Conservation (phyloP, 2,113 vertebrate genomes). For the Hyperoodon ampullatus region DNA sequence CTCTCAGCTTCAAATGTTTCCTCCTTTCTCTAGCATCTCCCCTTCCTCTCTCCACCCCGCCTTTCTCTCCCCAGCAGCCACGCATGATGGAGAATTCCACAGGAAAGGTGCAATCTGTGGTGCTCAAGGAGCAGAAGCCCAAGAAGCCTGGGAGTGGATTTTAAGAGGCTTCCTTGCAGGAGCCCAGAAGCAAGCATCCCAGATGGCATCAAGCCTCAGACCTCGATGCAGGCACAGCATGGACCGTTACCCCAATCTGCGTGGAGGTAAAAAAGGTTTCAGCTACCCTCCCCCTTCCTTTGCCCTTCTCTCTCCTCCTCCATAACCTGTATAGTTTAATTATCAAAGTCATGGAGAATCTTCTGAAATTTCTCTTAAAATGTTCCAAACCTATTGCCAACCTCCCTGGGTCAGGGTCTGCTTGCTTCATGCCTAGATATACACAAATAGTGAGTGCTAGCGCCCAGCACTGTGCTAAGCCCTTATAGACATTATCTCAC, state of each 20-base stretch:
- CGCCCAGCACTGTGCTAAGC: neutral
- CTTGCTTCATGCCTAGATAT: neutral
- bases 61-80: neutral
- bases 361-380: neutral
- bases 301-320: neutral
- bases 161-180: neutral
- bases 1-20: neutral
- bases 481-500: too few species aligned
- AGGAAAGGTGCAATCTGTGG: neutral
- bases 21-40: neutral
- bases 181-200: neutral
- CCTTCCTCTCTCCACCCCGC: neutral
- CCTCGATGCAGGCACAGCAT: fast-evolving
- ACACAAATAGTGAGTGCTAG: neutral
- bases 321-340: neutral
- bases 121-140: neutral
- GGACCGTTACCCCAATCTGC: neutral
- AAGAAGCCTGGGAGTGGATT: neutral
- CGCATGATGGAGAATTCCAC: neutral
- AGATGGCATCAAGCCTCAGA: neutral
- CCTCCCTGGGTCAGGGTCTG: neutral
- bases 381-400: neutral
- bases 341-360: neutral
- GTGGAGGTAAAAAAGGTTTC: neutral
- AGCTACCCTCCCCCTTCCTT: neutral